Conservation (phyloP, 2,113 vertebrate species). For the Heptranchias perlo region DNA sequence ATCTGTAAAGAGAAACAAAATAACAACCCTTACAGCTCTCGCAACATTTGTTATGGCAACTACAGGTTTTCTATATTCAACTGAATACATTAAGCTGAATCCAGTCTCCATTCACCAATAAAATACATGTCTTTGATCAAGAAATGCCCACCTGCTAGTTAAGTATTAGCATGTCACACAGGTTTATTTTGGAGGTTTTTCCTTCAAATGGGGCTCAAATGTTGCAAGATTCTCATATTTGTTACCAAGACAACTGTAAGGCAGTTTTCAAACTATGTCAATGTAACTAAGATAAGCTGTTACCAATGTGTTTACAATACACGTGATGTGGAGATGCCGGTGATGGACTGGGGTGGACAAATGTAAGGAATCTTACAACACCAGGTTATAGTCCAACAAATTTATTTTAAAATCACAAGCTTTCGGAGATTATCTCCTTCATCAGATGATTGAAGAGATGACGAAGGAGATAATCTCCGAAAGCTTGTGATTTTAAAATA, state of each 20-base stretch:
- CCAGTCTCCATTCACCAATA: neutral
- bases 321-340: too few relatives aligned
- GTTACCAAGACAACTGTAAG: neutral
- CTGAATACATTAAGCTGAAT: neutral
- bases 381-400: too few relatives aligned
- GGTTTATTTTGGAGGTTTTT: neutral
- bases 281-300: too few relatives aligned
- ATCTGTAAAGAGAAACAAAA: constrained; percentile 57
- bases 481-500: too few relatives aligned
- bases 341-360: too few relatives aligned
- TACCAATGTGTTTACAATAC: too few relatives aligned
- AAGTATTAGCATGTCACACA: neutral
- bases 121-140: neutral
- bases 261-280: neutral
- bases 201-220: neutral
- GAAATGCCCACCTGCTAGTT: neutral
- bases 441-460: too few relatives aligned
- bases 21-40: neutral
- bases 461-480: too few relatives aligned
- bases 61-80: neutral
- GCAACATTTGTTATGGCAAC: neutral
- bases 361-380: too few relatives aligned
- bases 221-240: neutral
- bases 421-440: too few relatives aligned
- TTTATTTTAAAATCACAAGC: too few relatives aligned